Percentiles rank a stretch among this genome's conserved stretches.
Conservation (phyloP, 2,888 invertebrate genomes). For the Horisme vitalbata region DNA sequence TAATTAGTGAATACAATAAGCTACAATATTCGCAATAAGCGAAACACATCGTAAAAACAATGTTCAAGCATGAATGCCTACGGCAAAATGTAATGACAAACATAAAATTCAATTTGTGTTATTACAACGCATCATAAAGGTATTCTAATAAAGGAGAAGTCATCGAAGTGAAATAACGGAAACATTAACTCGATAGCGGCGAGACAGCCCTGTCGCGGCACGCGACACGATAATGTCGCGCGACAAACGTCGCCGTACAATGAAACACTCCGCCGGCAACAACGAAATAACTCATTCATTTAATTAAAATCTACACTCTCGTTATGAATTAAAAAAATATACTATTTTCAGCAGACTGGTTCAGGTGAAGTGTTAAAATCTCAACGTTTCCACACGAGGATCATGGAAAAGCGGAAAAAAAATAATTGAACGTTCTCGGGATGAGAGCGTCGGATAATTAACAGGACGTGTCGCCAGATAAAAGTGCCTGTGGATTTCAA, state of each 20-base stretch:
- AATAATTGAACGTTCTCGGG: slow-evolving; percentile 77
- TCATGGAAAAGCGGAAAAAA: slow-evolving; percentile 73
- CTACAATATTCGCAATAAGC: not conserved
- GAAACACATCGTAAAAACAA: not conserved
- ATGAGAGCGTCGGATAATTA: slow-evolving; percentile 78
- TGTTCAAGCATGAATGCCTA: not conserved
- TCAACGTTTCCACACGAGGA: slow-evolving; percentile 77
- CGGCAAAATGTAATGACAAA: slow-evolving; percentile 14
- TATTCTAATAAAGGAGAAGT: slow-evolving; percentile 46
- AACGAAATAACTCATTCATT: slow-evolving; percentile 68
- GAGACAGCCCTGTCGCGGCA: slow-evolving; percentile 20
- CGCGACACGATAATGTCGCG: slow-evolving; percentile 42
- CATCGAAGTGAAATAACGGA: slow-evolving; percentile 47
- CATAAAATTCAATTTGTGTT: slow-evolving; percentile 31
- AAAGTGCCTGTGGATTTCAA: slow-evolving; percentile 75
- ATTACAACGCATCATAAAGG: slow-evolving; percentile 34
- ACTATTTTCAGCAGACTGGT: slow-evolving; percentile 71
- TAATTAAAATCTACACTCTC: slow-evolving; percentile 71
- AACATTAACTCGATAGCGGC: slow-evolving; percentile 50
- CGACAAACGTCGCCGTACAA: slow-evolving; percentile 37
- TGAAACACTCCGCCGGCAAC: slow-evolving; percentile 35
- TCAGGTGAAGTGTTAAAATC: slow-evolving; percentile 81
- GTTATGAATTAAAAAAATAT: slow-evolving; percentile 58
- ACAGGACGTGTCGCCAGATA: slow-evolving; percentile 80
- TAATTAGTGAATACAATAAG: not conserved